These are phyloP conservation scores for Fragum whitleyi DNA, from an alignment of 2,888 invertebrate genomes.

Conservation along the genomic window DNA sequence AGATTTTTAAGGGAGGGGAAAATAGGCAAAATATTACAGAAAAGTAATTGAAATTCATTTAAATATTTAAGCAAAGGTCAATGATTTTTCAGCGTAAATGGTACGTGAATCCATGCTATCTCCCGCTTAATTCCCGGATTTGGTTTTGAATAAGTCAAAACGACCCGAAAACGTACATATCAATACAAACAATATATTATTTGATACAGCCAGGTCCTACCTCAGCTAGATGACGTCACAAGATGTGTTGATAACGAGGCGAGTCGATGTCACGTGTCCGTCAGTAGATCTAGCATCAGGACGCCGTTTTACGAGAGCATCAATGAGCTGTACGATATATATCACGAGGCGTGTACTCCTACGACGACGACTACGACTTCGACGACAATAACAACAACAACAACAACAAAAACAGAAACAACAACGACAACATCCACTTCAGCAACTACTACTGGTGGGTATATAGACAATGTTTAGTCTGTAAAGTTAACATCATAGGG, in stretches of 20 bases:
- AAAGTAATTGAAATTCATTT: no score
- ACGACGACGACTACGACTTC: not conserved
- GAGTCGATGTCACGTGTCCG: not conserved
- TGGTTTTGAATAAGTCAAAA: no score
- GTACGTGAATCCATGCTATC: no score
- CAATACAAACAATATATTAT: no score
- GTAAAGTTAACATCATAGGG: not conserved
- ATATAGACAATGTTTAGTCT: not conserved
- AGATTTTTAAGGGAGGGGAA: no score
- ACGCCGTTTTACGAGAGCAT: constrained; percentile 10
- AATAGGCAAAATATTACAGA: no score
- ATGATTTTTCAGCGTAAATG: no score
- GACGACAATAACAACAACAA: not conserved
- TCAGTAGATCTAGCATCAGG: constrained; percentile 5
- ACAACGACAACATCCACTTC: not conserved
- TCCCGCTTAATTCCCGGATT: no score
- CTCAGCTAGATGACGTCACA: not conserved
- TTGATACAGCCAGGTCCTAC: not conserved
- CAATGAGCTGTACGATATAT: not conserved
- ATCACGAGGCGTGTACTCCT: not conserved
- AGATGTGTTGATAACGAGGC: constrained; percentile 1
- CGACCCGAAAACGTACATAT: no score
- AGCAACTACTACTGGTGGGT: not conserved
- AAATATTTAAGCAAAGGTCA: no score
- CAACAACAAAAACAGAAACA: constrained; percentile 1